Evolutionary conservation across 2,797 vertebrate genomes (phyloP).

Genomic region (Numenius phaeopus): DNA sequence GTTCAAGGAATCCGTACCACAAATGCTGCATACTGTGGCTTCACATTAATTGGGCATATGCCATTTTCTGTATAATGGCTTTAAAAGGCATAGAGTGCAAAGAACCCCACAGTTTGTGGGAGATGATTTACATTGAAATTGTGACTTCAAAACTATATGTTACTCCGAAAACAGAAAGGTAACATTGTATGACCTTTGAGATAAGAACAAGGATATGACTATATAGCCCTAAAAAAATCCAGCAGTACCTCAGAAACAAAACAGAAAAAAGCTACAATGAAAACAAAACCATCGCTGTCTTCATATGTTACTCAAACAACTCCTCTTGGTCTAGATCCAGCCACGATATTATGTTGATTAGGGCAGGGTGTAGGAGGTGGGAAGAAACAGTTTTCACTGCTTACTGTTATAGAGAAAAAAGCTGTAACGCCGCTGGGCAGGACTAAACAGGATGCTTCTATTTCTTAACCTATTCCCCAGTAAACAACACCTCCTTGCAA

Average conservation of each 20-base stretch:
- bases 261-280: neutral
- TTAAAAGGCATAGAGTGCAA: neutral
- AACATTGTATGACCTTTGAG: neutral
- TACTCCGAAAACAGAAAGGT: neutral
- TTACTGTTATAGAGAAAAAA: neutral
- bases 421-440: neutral
- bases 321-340: neutral
- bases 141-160: neutral
- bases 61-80: neutral
- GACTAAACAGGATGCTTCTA: slow-evolving; percentile 12
- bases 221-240: neutral
- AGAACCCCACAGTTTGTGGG: neutral
- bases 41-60: neutral
- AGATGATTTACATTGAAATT: neutral
- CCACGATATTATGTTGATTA: neutral
- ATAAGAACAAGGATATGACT: neutral
- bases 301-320: neutral
- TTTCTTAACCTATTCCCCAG: neutral
- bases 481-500: neutral
- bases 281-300: neutral
- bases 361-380: neutral
- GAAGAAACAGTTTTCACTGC: neutral
- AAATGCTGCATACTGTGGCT: neutral
- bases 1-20: neutral
- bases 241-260: neutral